Evolutionary conservation across 2,797 vertebrate genomes (phyloP).

Genomic region (Neomorphus geoffroyi): DNA sequence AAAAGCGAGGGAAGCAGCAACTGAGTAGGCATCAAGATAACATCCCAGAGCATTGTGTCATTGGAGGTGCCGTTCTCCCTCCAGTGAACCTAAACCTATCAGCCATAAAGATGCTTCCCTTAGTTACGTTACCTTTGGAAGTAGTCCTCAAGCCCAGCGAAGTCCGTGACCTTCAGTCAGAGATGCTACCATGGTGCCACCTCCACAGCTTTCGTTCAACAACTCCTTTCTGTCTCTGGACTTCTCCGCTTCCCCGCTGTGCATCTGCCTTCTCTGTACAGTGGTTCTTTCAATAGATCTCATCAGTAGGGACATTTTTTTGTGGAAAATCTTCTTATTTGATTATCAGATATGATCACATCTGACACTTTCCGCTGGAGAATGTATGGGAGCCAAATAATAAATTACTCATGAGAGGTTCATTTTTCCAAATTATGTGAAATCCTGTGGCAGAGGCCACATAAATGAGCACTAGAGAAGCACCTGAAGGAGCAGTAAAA

Average conservation of each 20-base stretch:
- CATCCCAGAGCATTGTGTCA: not conserved
- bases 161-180: not conserved
- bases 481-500: not conserved
- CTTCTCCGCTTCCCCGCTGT: not conserved
- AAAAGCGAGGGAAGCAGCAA: not conserved
- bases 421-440: not conserved
- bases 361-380: not conserved
- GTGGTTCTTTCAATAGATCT: not conserved
- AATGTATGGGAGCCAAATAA: not conserved
- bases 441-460: not conserved
- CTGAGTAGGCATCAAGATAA: accelerated
- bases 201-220: not conserved
- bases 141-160: not conserved
- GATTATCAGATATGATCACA: not conserved
- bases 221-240: accelerated
- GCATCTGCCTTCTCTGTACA: not conserved
- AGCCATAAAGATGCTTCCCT: not conserved
- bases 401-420: not conserved
- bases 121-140: not conserved
- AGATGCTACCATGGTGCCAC: not conserved
- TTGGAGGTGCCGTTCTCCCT: too few species aligned
- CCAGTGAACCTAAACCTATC: too few species aligned
- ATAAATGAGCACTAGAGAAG: not conserved
- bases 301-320: not conserved
- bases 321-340: not conserved